Evolutionary conservation across 37 sponge, comb jelly and placozoan species (phyloP).

Genomic region (Haliclona indistincta): DNA sequence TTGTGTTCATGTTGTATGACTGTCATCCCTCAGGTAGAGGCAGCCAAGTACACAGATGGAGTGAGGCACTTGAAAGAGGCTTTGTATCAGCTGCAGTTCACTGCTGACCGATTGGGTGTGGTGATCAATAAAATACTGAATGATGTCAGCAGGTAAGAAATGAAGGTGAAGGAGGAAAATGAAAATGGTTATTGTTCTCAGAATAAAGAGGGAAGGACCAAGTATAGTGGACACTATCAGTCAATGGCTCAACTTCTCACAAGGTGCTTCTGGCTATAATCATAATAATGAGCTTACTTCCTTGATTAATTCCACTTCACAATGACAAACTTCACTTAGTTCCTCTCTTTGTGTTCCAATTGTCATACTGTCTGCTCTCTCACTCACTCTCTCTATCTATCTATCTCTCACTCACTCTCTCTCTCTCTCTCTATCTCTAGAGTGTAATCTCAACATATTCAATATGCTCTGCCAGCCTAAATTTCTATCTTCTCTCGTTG

Average conservation of each 20-base stretch:
- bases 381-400: too few relatives aligned
- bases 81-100: constrained; percentile 59
- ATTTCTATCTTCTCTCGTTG: constrained; percentile 39
- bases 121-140: constrained; percentile 79
- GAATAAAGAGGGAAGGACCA: constrained; percentile 9
- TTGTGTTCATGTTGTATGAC: background rate
- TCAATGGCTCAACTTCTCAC: background rate
- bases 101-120: constrained; percentile 57
- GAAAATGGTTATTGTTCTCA: background rate
- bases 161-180: background rate
- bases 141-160: constrained; percentile 44
- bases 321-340: too few relatives aligned
- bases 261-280: too few relatives aligned
- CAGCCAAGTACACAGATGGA: constrained; percentile 62
- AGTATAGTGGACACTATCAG: background rate
- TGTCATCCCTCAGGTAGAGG: constrained; percentile 57
- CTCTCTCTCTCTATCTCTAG: constrained; percentile 5
- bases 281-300: too few relatives aligned
- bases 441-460: constrained; percentile 39
- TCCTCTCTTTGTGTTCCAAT: too few relatives aligned
- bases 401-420: background rate
- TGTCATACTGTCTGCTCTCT: too few relatives aligned
- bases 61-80: constrained; percentile 72
- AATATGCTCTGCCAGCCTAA: constrained; percentile 63
- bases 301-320: too few relatives aligned